A percentile compares a stretch with the other conserved stretches of the same genome.
Conservation (phyloP, 2,113 vertebrate species). For the Megaceryle torquata region DNA sequence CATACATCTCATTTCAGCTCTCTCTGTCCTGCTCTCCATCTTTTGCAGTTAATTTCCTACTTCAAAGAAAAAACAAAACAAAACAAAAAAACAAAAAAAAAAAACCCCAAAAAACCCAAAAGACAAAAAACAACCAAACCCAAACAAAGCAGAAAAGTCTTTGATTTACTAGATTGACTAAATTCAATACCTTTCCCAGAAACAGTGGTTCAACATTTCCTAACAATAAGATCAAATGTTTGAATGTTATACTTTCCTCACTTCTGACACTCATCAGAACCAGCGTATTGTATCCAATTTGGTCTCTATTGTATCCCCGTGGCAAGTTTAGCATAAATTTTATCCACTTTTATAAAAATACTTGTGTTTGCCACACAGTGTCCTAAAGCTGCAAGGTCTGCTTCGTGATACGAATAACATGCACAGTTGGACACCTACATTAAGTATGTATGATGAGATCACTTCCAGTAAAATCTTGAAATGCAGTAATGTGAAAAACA, state of each 20-base stretch:
- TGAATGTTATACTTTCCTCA: slow-evolving; percentile 49
- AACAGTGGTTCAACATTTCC: slow-evolving; percentile 20
- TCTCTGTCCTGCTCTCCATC: neutral
- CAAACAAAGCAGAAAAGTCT: neutral
- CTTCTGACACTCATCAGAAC: slow-evolving; percentile 42
- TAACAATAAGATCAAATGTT: neutral
- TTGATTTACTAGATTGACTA: slow-evolving; percentile 20
- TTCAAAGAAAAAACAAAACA: neutral
- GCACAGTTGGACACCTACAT: slow-evolving; percentile 68
- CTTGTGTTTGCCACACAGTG: slow-evolving; percentile 14
- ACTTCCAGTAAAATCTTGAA: slow-evolving; percentile 79
- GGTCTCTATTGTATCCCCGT: slow-evolving; percentile 24
- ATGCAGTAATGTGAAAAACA: slow-evolving; percentile 78
- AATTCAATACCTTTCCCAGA: slow-evolving; percentile 44
- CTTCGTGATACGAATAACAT: slow-evolving; percentile 68
- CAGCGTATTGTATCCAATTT: neutral
- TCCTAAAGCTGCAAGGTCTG: slow-evolving; percentile 46
- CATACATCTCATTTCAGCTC: neutral
- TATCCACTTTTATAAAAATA: slow-evolving; percentile 43
- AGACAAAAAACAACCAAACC: no score
- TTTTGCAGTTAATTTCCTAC: slow-evolving; percentile 38
- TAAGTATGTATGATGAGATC: slow-evolving; percentile 77
- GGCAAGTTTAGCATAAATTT: slow-evolving; percentile 10
- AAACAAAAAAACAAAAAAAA: no score
- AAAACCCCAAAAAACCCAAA: no score